These are phyloP conservation scores for Lysiphlebus fabarum DNA, from an alignment of 1,140 invertebrate species.

Conservation along the genomic window DNA sequence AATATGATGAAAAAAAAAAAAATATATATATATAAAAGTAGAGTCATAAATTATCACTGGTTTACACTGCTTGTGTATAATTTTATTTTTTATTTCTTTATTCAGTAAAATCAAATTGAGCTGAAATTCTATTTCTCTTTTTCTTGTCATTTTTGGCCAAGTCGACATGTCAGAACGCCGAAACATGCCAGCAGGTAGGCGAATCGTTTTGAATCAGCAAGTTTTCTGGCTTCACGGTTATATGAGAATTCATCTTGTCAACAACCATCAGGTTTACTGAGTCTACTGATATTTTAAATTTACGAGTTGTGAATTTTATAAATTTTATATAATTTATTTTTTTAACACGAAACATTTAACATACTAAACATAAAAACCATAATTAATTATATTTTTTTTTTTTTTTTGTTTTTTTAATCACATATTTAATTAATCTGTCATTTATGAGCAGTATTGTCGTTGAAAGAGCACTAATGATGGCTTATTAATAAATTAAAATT, in stretches of 20 bases:
- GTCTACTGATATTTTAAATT: slow-evolving; percentile 8
- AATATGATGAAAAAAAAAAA: slow-evolving; percentile 4
- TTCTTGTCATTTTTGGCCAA: background rate
- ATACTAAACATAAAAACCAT: too few relatives aligned
- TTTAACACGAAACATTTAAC: too few relatives aligned
- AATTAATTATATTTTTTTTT: too few relatives aligned
- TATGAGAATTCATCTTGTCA: slow-evolving; percentile 17
- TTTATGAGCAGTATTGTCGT: too few relatives aligned
- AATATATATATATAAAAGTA: background rate
- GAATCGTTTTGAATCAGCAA: slow-evolving; percentile 18
- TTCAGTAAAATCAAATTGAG: background rate
- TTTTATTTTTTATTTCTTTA: slow-evolving; percentile 3
- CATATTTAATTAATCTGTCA: too few relatives aligned
- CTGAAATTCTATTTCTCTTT: slow-evolving; percentile 1
- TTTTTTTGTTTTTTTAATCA: too few relatives aligned
- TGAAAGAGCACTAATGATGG: too few relatives aligned
- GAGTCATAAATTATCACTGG: slow-evolving; percentile 25
- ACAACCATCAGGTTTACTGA: background rate
- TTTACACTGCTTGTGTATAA: slow-evolving; percentile 5
- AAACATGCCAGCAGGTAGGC: slow-evolving; percentile 17
- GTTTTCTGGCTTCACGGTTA: slow-evolving; percentile 12
- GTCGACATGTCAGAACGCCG: background rate
- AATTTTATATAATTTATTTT: background rate
- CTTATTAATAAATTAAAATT: too few relatives aligned
- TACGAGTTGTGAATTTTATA: slow-evolving; percentile 17